Conservation (phyloP, 2,113 vertebrate genomes). For the Bubo blakistoni region DNA sequence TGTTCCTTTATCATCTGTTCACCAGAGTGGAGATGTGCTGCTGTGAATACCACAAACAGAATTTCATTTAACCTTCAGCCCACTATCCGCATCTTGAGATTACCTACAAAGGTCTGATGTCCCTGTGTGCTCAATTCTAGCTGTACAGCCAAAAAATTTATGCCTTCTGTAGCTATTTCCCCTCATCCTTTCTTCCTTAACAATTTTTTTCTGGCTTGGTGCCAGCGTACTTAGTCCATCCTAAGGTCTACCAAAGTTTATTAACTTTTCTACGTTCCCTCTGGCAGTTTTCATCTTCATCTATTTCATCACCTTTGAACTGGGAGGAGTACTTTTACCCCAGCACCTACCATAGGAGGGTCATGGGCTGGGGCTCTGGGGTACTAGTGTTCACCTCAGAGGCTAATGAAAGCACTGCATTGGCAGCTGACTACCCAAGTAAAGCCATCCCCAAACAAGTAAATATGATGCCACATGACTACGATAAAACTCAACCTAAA, state of each 20-base stretch:
- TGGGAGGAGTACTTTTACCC: not conserved
- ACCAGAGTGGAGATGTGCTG: not conserved
- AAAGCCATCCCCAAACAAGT: not conserved
- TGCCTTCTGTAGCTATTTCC: not conserved
- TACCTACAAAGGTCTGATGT: not conserved
- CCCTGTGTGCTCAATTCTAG: not conserved
- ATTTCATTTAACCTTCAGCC: not conserved
- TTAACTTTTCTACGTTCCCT: rapidly evolving
- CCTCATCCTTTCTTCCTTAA: not conserved
- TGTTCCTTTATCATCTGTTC: not conserved
- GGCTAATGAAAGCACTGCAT: not conserved
- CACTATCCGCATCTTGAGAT: not conserved
- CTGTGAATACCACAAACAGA: rapidly evolving
- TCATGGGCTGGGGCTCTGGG: not conserved
- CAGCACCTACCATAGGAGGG: not conserved
- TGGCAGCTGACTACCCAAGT: not conserved
- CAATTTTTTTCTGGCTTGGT: not conserved
- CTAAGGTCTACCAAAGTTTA: not conserved
- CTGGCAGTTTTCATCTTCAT: not conserved
- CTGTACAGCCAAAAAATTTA: not conserved
- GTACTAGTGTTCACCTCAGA: not conserved
- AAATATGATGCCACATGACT: not conserved
- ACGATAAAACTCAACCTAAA: not conserved
- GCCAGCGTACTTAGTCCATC: not conserved
- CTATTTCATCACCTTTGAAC: not conserved